Percentiles rank a stretch among this genome's conserved stretches.
These are phyloP conservation scores for Cnemophilus loriae DNA, from an alignment of 2,113 vertebrate genomes.

Conservation along the genomic window DNA sequence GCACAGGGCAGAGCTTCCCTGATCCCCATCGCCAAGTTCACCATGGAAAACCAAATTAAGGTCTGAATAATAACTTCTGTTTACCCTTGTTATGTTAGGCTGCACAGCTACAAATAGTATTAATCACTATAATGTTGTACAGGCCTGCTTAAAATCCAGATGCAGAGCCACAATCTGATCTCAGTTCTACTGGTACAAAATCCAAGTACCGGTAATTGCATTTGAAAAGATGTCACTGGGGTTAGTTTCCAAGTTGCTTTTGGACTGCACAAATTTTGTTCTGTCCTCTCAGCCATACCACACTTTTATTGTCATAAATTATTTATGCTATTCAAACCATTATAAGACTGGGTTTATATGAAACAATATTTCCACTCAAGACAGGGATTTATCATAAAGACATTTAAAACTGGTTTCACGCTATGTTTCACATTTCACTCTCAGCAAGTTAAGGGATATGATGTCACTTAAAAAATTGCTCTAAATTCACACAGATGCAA, in stretches of 20 bases:
- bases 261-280: background rate
- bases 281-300: background rate
- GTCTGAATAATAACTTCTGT: conserved; percentile 19
- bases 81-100: conserved; percentile 37
- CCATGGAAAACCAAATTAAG: conserved; percentile 25
- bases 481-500: background rate
- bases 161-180: conserved; percentile 37
- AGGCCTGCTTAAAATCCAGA: conserved; percentile 45
- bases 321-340: background rate
- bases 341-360: background rate
- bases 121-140: conserved; percentile 37
- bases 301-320: background rate
- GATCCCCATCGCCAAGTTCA: background rate
- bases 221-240: conserved; percentile 25
- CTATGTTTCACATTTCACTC: background rate
- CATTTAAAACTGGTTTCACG: background rate
- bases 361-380: background rate
- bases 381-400: background rate
- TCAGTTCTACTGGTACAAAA: background rate
- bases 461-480: background rate
- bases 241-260: conserved; percentile 15
- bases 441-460: background rate
- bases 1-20: background rate
- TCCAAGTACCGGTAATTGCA: conserved; percentile 36
- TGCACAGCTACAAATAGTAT: conserved; percentile 36